Base-by-base conservation (phyloP, 2,113 vertebrate genomes). In the Mastomys natalensis region DNA sequence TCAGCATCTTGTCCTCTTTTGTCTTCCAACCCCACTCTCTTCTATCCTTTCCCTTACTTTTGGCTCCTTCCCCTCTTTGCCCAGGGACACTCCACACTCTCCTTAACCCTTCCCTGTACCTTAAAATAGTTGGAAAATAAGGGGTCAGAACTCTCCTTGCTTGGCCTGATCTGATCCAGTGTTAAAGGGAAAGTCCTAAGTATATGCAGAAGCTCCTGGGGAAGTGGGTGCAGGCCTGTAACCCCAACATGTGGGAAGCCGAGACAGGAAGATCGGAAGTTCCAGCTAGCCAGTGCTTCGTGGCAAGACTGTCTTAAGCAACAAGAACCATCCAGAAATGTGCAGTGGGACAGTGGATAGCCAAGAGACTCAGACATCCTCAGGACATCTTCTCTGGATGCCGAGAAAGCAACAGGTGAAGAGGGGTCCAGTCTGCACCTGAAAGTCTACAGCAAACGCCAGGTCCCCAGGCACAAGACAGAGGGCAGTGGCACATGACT, bases 51-150 rank as follows among this genome's bases (percentile, higher is more conserved):
- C 72, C 72, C 21, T 51, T 78, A 72, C 43, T 72, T 92, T 48
- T 55, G 90, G 19, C 21, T 68, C 43, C 40, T 48, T 43, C 24
- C 37, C 73, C 62, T 62, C 45, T 66, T 45, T 66, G 89, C 51
- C 48, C 60, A 19, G 21, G 26, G 43, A 60, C 22, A 74, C 17
- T 51, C 74, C 24, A 29, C 13, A 12, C 40, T 16, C 80, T 43
- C 60, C 48, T 40, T 22, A 55, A 3, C 40, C 45, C 31, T 19
- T 22, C 62, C 91, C 53, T 55, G 3, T 66, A 80, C 84, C 58
- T 93, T 90, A 74, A 89, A 16, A 70, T 90, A 90, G 58, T 82
- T 70, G 48, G 76, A 89, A 89, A 89, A 90, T 24, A 4, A 17
- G 43, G 34, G 40, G 86, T 21, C 88, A 87, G 60, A 80, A 70